Base-by-base conservation (phyloP, 2,113 vertebrate genomes). In the Paralichthys olivaceus region DNA sequence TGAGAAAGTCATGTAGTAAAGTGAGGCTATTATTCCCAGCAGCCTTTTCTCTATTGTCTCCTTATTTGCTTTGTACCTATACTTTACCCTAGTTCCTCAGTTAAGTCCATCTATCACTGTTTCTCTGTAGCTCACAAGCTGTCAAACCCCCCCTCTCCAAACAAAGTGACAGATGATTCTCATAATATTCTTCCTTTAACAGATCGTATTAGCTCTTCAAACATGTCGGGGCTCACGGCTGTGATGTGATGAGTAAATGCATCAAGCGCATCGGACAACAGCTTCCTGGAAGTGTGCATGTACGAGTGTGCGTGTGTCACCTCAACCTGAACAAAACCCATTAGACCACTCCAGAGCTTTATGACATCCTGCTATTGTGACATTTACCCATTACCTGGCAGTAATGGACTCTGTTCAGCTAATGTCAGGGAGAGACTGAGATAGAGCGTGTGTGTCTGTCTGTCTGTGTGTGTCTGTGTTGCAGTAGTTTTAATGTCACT, bases 301-400 rank as follows among this genome's bases (percentile, higher is more conserved):
- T 2, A 61, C 65, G 37, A 82, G 69, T 79, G 82, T 80, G 85
- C 82, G 51, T 86, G 89, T 89, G 84, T 91, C 89, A 92, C 85
- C 84, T 93, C 90, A 92, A 91, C 91, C 91, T 89, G 91, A 93
- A 93, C 91, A 93, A 93, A 93, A 91, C 86, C 90, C 91, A 92
- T 93, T 93, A 92, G 87, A 88, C 84, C 84, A 91, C 91, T 93
- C 88, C 89, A 92, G 80, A 91, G 87, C 90, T 93, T 91, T 93
- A 93, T 85, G 89, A 91, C 89, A 91, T 93, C 82, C 92, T 91
- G 91, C 86, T 87, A 87, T 92, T 90, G 90, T 93, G 91, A 93
- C 91, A 91, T 93, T 92, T 85, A 87, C 58, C 88, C 86, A 91
- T 93, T 90, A 93, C 91, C 88, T 92, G 89, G 87, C 87, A 91